A percentile compares a stretch with the other conserved stretches of the same genome.
Evolutionary conservation across 2,113 vertebrate species (phyloP).

Genomic region (Pithys albifrons): DNA sequence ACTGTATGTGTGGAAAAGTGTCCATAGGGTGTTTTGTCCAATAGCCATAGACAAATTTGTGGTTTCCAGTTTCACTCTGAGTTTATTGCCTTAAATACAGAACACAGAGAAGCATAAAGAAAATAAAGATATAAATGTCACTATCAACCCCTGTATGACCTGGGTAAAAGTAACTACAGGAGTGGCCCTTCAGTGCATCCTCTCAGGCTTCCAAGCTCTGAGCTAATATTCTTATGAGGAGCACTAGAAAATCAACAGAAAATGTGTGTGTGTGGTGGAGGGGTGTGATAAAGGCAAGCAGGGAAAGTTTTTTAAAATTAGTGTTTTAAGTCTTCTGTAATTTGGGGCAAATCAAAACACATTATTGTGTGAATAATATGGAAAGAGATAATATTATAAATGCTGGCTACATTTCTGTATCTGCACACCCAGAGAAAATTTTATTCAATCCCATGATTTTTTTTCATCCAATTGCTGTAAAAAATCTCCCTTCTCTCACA

Average conservation of each 20-base stretch:
- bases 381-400: background rate
- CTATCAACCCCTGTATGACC: background rate
- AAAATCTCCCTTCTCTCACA: background rate
- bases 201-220: background rate
- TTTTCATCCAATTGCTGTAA: background rate
- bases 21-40: background rate
- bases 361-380: background rate
- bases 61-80: background rate
- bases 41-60: background rate
- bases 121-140: background rate
- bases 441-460: background rate
- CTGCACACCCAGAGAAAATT: background rate
- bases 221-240: background rate
- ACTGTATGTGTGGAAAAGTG: background rate
- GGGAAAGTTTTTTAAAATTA: background rate
- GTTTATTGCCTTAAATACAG: background rate
- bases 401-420: background rate
- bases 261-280: background rate
- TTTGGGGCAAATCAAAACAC: constrained; percentile 29
- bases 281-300: background rate
- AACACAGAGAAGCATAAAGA: background rate
- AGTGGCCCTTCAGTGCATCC: background rate
- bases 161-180: background rate
- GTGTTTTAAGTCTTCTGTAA: background rate
- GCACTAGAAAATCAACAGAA: background rate